Evolutionary conservation across 2,797 vertebrate genomes (phyloP).

Genomic region (Choloepus didactylus): DNA sequence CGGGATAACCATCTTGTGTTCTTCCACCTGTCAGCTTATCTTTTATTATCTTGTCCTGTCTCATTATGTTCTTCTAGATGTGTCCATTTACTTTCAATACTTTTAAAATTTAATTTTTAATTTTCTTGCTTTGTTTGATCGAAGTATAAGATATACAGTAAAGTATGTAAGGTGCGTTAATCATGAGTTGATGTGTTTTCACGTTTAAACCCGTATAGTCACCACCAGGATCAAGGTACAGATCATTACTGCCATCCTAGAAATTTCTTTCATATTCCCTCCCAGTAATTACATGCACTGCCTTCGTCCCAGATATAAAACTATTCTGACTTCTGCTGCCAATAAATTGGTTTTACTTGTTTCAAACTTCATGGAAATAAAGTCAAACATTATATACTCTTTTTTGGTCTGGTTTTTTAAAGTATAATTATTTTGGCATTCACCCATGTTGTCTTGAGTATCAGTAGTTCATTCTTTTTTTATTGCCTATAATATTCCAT

Average conservation of each 20-base stretch:
- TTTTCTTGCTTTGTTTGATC: neutral
- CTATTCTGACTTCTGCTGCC: neutral
- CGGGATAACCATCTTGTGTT: neutral
- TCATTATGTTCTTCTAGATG: neutral
- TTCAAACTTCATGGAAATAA: conserved; percentile 28
- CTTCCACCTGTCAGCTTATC: neutral
- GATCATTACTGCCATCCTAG: neutral
- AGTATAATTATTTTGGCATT: neutral
- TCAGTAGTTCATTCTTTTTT: neutral
- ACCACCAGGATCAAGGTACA: neutral
- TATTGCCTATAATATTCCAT: neutral
- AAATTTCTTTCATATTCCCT: neutral
- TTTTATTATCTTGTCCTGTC: neutral
- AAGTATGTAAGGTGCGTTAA: neutral
- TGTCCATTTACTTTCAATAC: conserved; percentile 31
- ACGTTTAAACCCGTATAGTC: neutral
- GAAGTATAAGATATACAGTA: neutral
- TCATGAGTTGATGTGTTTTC: neutral
- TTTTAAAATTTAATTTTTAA: neutral
- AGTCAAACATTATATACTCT: neutral
- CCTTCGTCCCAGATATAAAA: neutral
- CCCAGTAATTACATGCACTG: neutral
- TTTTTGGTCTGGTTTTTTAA: neutral
- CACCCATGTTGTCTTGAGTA: neutral
- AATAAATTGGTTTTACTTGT: neutral